Evolutionary conservation across 1,140 invertebrate genomes (phyloP).

Genomic region (Archivesica marissinica): DNA sequence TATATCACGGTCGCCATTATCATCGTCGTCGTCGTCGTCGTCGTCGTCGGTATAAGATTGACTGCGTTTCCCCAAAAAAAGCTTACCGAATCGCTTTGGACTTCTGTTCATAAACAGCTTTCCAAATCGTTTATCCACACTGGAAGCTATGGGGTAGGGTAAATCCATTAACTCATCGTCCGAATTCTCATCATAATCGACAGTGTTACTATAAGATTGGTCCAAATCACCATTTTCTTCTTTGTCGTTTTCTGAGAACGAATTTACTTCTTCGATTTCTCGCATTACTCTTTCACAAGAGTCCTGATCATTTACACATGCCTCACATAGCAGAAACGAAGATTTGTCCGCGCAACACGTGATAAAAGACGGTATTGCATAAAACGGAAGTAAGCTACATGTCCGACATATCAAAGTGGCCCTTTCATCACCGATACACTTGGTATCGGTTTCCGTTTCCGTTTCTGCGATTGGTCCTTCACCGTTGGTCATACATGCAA

Average conservation of each 20-base stretch:
- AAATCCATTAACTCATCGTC: background rate
- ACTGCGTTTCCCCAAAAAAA: conserved; percentile 1
- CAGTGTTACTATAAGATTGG: background rate
- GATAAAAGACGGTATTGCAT: background rate
- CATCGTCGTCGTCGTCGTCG: no score
- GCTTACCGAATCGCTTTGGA: background rate
- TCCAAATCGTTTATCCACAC: conserved; percentile 24
- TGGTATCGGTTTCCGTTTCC: background rate
- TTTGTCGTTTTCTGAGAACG: background rate
- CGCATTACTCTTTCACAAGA: conserved; percentile 4
- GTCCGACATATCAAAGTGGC: background rate
- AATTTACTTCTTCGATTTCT: conserved; percentile 9
- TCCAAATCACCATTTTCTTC: conserved; percentile 1
- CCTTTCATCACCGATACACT: background rate
- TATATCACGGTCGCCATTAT: no score
- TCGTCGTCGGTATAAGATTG: background rate
- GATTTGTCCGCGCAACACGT: background rate
- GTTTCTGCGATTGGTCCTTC: no score
- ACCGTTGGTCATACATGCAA: no score
- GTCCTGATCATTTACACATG: conserved; percentile 27
- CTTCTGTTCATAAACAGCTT: conserved; percentile 15
- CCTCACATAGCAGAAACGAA: background rate
- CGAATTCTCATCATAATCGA: no score
- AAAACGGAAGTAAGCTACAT: conserved; percentile 10
- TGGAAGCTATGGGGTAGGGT: no score